phyloP scores from a whole-genome alignment of 23 tunicate genomes.

The Pegea sp. region DNA sequence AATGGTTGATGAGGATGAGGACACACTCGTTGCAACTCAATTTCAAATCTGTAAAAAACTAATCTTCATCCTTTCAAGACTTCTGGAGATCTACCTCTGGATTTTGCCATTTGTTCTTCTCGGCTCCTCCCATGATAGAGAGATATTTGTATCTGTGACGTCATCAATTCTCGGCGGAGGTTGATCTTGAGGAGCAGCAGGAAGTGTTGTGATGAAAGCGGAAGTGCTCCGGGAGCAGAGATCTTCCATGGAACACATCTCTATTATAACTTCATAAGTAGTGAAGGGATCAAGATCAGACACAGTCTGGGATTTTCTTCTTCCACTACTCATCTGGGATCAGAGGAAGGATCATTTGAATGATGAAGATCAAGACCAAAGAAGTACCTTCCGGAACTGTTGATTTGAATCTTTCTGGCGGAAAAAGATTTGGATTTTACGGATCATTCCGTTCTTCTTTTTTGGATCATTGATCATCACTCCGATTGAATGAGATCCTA shows the following conservation, averaged over 20 bases:
- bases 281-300: constrained; percentile 33
- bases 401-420: no score
- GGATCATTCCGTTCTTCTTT: constrained; percentile 34
- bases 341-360: not conserved
- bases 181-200: constrained; percentile 82
- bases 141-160: constrained; percentile 12
- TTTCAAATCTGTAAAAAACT: not conserved
- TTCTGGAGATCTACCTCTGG: constrained; percentile 12
- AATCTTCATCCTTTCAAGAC: not conserved
- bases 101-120: constrained; percentile 42
- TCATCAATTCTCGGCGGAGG: constrained; percentile 15
- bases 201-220: constrained; percentile 38
- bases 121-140: constrained; percentile 40
- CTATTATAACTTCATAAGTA: constrained; percentile 23
- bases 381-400: no score
- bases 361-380: not conserved
- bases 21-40: constrained; percentile 11
- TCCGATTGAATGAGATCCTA: constrained; percentile 20
- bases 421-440: not conserved
- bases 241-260: constrained; percentile 49
- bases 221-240: constrained; percentile 30
- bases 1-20: constrained; percentile 35
- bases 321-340: constrained; percentile 33
- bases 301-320: constrained; percentile 17
- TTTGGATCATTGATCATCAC: constrained; percentile 27